A percentile compares a stretch with the other conserved stretches of the same genome.
Evolutionary conservation across 2,888 invertebrate species (phyloP).

Genomic region (Eugnorisma glareosa): DNA sequence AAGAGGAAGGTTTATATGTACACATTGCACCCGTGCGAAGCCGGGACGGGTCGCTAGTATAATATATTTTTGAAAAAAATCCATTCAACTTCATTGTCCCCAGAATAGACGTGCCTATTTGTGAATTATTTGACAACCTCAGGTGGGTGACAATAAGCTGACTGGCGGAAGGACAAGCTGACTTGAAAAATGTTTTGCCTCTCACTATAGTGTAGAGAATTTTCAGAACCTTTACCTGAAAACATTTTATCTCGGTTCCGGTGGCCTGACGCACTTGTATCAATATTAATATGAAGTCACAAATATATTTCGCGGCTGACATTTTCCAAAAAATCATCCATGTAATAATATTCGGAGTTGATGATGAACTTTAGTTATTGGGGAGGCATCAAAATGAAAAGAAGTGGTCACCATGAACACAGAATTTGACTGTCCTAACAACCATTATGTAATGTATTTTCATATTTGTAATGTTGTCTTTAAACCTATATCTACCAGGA

Average conservation of each 20-base stretch:
- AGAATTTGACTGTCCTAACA: not conserved
- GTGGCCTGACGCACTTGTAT: not conserved
- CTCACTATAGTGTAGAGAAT: not conserved
- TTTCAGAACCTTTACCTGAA: constrained; percentile 7
- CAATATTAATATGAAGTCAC: not conserved
- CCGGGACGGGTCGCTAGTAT: no score
- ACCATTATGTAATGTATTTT: not conserved
- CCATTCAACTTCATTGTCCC: not conserved
- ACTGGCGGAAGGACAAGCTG: constrained; percentile 17
- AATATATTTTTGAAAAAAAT: constrained; percentile 10
- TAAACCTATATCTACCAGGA: not conserved
- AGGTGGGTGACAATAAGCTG: constrained; percentile 47
- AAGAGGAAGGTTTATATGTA: no score
- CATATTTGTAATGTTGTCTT: not conserved
- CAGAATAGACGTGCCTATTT: not conserved
- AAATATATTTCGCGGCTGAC: not conserved
- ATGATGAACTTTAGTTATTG: not conserved
- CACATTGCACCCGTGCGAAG: no score
- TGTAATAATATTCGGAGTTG: not conserved
- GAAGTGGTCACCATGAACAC: not conserved
- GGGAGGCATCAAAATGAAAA: not conserved
- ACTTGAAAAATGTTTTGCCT: constrained; percentile 10
- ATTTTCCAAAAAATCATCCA: not conserved
- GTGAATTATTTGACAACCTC: not conserved
- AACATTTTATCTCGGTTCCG: constrained; percentile 19